phyloP scores from a whole-genome alignment of 2,888 invertebrate genomes.

The Coronaproctus castanopsis region DNA sequence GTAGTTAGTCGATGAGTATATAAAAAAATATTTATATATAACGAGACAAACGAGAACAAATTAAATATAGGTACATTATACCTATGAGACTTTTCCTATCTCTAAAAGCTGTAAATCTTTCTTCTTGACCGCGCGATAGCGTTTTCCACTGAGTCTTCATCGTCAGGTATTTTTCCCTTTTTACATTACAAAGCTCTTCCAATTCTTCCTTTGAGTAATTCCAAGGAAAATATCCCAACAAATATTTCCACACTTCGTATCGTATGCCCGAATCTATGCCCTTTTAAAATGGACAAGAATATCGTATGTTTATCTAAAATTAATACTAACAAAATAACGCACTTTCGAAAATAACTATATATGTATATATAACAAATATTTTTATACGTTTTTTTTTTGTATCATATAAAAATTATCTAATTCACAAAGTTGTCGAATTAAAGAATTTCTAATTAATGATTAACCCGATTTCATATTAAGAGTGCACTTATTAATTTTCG shows the following conservation, averaged over 20 bases:
- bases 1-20: too few relatives aligned
- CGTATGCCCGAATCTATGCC: conserved; percentile 58
- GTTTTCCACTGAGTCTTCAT: conserved; percentile 96
- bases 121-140: conserved; percentile 69
- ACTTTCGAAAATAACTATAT: too few relatives aligned
- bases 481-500: too few relatives aligned
- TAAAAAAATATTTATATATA: too few relatives aligned
- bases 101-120: conserved; percentile 64
- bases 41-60: too few relatives aligned
- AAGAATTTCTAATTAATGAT: too few relatives aligned
- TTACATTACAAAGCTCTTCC: conserved; percentile 42
- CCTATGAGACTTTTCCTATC: conserved; percentile 80
- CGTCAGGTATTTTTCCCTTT: conserved; percentile 67
- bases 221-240: conserved; percentile 77
- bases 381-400: too few relatives aligned
- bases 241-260: conserved; percentile 80
- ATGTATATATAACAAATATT: too few relatives aligned
- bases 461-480: too few relatives aligned
- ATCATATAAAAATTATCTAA: too few relatives aligned
- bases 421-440: too few relatives aligned
- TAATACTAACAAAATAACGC: not conserved
- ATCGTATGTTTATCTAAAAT: not conserved
- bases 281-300: conserved; percentile 31
- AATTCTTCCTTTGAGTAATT: conserved; percentile 51
- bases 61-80: too few relatives aligned